A percentile compares a stretch with the other conserved stretches of the same genome.
phyloP scores from a whole-genome alignment of 2,113 vertebrate genomes.

The Lagopus leucura region DNA sequence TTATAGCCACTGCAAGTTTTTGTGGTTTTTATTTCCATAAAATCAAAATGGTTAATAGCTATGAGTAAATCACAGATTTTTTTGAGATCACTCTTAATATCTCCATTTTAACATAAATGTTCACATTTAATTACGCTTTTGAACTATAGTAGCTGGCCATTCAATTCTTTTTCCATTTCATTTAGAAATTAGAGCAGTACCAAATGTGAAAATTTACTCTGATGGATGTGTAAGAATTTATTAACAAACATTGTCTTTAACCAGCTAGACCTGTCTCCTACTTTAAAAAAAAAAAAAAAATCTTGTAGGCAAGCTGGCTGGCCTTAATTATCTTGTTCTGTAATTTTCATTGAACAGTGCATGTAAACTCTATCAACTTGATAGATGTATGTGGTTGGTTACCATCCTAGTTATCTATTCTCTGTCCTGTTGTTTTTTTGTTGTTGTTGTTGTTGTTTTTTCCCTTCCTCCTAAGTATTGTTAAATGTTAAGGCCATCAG shows the following conservation, averaged over 20 bases:
- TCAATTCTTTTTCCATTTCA: background rate
- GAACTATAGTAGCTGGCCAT: background rate
- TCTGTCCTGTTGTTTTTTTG: background rate
- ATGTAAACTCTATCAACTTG: background rate
- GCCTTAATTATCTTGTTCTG: background rate
- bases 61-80: background rate
- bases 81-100: background rate
- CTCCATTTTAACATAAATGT: background rate
- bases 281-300: background rate
- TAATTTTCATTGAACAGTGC: background rate
- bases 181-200: background rate
- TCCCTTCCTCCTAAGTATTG: background rate
- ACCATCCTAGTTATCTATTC: background rate
- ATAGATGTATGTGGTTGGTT: background rate
- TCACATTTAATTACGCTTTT: background rate
- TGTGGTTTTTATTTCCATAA: background rate
- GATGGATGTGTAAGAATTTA: background rate
- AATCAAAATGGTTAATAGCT: background rate
- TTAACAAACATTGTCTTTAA: background rate
- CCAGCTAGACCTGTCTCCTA: background rate
- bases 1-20: background rate
- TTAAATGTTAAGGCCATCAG: background rate
- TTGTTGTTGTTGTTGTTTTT: background rate
- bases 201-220: background rate
- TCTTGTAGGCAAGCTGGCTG: background rate